phyloP scores from a whole-genome alignment of 2,797 vertebrate species.

The Protosalanx chinensis region DNA sequence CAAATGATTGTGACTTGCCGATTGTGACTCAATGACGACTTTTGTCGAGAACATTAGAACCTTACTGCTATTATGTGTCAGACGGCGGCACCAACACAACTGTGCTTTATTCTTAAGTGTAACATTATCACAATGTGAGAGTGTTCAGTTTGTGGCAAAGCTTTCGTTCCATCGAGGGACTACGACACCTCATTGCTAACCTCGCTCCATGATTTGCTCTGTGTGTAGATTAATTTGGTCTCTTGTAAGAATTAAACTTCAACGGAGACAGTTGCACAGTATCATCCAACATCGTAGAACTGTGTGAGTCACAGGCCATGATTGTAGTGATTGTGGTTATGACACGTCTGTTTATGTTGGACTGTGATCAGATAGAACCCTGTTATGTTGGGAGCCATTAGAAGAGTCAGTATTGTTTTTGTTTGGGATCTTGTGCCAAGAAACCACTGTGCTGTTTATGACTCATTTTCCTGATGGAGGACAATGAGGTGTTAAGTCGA shows the following conservation, averaged over 20 bases:
- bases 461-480: slow-evolving; percentile 42
- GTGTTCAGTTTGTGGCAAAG: slow-evolving; percentile 32
- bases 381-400: slow-evolving; percentile 22
- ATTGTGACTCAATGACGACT: neutral
- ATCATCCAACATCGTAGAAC: slow-evolving; percentile 16
- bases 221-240: slow-evolving; percentile 40
- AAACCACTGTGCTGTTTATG: slow-evolving; percentile 14
- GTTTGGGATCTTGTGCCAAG: slow-evolving; percentile 31
- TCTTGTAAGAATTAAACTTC: slow-evolving; percentile 34
- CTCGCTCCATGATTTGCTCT: slow-evolving; percentile 40
- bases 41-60: slow-evolving; percentile 13
- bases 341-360: slow-evolving; percentile 24
- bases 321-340: slow-evolving; percentile 16
- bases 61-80: neutral
- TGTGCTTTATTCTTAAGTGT: slow-evolving; percentile 15
- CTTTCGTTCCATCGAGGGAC: slow-evolving; percentile 24
- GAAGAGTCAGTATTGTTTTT: slow-evolving; percentile 37
- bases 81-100: slow-evolving; percentile 13
- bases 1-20: neutral
- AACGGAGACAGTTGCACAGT: slow-evolving; percentile 17
- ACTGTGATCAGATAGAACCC: slow-evolving; percentile 3
- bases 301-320: slow-evolving; percentile 16
- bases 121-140: slow-evolving; percentile 6
- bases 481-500: slow-evolving; percentile 56
- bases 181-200: slow-evolving; percentile 6